These are phyloP conservation scores for Poecilia gillii DNA, from an alignment of 2,797 vertebrate genomes.

Conservation along the genomic window DNA sequence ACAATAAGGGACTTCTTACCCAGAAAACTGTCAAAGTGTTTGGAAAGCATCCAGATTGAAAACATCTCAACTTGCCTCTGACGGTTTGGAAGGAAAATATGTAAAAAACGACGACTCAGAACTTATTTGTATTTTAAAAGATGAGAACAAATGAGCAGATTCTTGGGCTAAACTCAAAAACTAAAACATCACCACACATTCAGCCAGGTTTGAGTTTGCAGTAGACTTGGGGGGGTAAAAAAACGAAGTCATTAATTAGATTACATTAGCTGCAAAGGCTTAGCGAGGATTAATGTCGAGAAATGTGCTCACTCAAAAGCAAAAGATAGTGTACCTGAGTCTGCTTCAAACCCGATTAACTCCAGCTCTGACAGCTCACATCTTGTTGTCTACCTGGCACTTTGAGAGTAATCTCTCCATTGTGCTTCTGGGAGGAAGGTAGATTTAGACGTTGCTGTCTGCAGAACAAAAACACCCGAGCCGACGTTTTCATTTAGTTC, in stretches of 20 bases:
- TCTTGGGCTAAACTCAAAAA: constrained; percentile 7
- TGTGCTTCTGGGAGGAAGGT: constrained; percentile 69
- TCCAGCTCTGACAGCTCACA: constrained; percentile 57
- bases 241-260: constrained; percentile 80
- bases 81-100: not conserved
- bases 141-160: not conserved
- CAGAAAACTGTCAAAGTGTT: not conserved
- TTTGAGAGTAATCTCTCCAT: constrained; percentile 79
- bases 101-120: not conserved
- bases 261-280: constrained; percentile 80
- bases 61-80: not conserved
- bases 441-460: constrained; percentile 76
- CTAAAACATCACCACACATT: constrained; percentile 23
- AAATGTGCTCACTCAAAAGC: constrained; percentile 71
- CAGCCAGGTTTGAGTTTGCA: constrained; percentile 52
- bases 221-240: constrained; percentile 31
- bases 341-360: constrained; percentile 73
- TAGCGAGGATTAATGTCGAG: constrained; percentile 80
- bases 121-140: not conserved
- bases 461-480: constrained; percentile 46
- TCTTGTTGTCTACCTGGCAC: constrained; percentile 79
- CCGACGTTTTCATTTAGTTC: constrained; percentile 38
- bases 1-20: too few relatives aligned
- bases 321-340: constrained; percentile 78
- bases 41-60: not conserved